phyloP scores from a whole-genome alignment of 2,888 invertebrate species.

The Drosophila barbarae region DNA sequence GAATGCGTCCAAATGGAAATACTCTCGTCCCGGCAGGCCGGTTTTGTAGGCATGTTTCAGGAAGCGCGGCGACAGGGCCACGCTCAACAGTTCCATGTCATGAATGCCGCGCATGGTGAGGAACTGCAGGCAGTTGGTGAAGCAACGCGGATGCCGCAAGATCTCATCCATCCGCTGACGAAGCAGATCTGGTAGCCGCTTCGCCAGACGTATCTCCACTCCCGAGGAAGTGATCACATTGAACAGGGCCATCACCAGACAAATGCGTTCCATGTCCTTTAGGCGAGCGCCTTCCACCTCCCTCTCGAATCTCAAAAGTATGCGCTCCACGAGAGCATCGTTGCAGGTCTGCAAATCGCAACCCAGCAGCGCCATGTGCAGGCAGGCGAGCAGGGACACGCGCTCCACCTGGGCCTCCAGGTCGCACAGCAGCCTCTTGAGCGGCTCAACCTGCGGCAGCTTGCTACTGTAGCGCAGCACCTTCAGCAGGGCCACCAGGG shows the following conservation, averaged over 20 bases:
- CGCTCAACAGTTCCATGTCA: constrained; percentile 83
- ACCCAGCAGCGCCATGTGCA: constrained; percentile 85
- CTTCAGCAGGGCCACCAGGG: constrained; percentile 83
- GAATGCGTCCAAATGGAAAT: constrained; percentile 83
- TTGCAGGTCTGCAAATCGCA: constrained; percentile 81
- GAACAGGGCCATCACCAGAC: constrained; percentile 83
- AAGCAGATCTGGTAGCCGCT: constrained; percentile 80
- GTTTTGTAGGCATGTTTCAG: constrained; percentile 82
- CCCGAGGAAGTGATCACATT: constrained; percentile 82
- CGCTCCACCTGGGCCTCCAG: constrained; percentile 82
- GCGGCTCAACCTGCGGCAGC: constrained; percentile 78
- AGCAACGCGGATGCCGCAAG: constrained; percentile 82
- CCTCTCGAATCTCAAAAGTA: constrained; percentile 81
- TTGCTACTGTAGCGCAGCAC: constrained; percentile 82
- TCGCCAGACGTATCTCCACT: constrained; percentile 80
- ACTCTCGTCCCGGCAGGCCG: constrained; percentile 81
- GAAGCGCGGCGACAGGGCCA: constrained; percentile 82
- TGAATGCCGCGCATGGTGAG: constrained; percentile 82
- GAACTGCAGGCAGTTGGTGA: constrained; percentile 83
- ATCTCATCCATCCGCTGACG: constrained; percentile 82
- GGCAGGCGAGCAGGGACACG: constrained; percentile 83
- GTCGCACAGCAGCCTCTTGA: constrained; percentile 81
- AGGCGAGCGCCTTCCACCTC: constrained; percentile 81
- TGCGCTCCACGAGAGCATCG: constrained; percentile 79
- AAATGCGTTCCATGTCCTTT: constrained; percentile 88